A percentile compares a stretch with the other conserved stretches of the same genome.
Conservation (phyloP, 2,113 vertebrate species). For the Phalacrocorax aristotelis region DNA sequence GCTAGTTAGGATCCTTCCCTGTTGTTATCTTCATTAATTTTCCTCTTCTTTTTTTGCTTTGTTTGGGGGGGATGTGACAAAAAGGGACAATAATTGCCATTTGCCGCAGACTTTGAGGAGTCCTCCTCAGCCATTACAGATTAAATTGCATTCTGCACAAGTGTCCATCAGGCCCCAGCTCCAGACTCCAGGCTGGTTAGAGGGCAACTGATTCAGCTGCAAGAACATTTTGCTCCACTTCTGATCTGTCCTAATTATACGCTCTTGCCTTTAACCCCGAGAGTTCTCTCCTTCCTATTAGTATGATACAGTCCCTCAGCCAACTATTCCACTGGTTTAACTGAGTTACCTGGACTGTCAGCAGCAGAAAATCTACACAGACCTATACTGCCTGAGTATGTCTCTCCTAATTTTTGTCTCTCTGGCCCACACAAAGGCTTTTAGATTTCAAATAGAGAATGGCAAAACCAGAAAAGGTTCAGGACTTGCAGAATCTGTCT, state of each 20-base stretch:
- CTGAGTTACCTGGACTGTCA: conserved; percentile 26
- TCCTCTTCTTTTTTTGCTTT: conserved; percentile 37
- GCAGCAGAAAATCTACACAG: neutral
- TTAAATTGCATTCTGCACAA: conserved; percentile 60
- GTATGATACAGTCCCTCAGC: neutral
- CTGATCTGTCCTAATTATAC: conserved; percentile 50
- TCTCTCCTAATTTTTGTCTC: neutral
- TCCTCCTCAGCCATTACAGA: conserved; percentile 64
- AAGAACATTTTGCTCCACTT: conserved; percentile 54
- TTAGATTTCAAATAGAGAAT: neutral
- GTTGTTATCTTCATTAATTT: conserved; percentile 66
- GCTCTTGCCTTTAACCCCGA: conserved; percentile 56
- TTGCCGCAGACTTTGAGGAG: conserved; percentile 61
- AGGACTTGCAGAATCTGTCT: neutral
- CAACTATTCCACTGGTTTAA: neutral
- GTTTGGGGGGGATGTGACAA: conserved; percentile 53
- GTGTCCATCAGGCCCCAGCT: conserved; percentile 59
- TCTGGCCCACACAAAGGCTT: neutral
- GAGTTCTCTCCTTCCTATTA: conserved; percentile 27
- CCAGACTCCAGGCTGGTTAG: conserved; percentile 60
- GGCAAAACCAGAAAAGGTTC: neutral
- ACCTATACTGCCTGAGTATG: neutral
- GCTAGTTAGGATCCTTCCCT: conserved; percentile 33
- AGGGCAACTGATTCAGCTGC: conserved; percentile 63
- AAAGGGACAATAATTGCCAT: conserved; percentile 71